Evolutionary conservation across 2,888 invertebrate species (phyloP).

Genomic region (Hartigia nigra): DNA sequence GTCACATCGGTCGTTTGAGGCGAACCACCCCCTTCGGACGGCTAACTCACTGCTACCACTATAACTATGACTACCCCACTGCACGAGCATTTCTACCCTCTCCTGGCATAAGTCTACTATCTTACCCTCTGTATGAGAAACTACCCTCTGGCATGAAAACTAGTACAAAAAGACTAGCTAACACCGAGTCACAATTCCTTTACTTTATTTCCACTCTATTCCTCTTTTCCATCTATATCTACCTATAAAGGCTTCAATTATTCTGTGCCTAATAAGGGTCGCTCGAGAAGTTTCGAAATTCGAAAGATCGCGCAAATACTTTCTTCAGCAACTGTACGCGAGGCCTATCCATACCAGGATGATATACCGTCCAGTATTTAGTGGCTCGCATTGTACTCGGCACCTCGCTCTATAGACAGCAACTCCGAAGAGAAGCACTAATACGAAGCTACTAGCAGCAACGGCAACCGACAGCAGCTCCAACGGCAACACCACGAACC

Average conservation of each 20-base stretch:
- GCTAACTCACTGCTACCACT: neutral
- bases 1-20: slow-evolving; percentile 61
- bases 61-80: neutral
- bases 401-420: neutral
- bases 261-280: neutral
- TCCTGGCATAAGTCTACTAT: neutral
- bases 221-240: too few species aligned
- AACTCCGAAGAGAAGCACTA: neutral
- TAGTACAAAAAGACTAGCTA: too few species aligned
- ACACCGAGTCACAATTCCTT: too few species aligned
- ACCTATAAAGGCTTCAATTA: neutral
- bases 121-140: neutral
- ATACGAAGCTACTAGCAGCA: neutral
- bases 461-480: neutral
- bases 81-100: neutral
- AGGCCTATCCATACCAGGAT: neutral
- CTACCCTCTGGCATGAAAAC: neutral
- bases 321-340: neutral
- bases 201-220: too few species aligned
- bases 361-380: slow-evolving; percentile 40
- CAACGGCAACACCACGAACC: slow-evolving; percentile 29
- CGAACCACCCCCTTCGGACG: slow-evolving; percentile 33
- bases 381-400: slow-evolving; percentile 40
- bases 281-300: neutral
- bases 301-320: neutral